Base-by-base conservation (phyloP, 1,140 invertebrate genomes). In the Diabrotica undecimpunctata region DNA sequence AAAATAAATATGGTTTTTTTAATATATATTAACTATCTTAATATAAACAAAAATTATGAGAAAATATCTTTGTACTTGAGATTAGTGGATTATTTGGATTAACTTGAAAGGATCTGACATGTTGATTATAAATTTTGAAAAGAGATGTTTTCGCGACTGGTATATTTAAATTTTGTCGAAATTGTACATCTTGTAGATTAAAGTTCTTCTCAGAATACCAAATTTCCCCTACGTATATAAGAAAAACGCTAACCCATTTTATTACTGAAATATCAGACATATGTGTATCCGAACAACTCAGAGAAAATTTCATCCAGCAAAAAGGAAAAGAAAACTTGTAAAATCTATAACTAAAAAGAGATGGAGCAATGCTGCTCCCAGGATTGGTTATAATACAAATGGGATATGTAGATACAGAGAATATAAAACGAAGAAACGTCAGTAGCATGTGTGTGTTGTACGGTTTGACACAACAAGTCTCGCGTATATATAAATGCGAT, bases 301-400 rank as follows among this genome's bases (percentile, higher is more conserved):
- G 41, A 46, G 41, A 46, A 60, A 46, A 60, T 50, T 60, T 60
- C 58, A 50, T 39, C 54, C 41, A 60, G 62, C 38, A 60, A 61
- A 61, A 25, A 13, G 50, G 38, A 65, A 61, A 53, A 37, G 59
- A 53, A 41, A 63, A 46, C 58, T 60, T 37, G 58, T 35, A 71
- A 72, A 72, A 72, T 72, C 69, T 71, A 72, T 72, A 71, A 67
- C 60, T 65, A 62, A 61, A 71, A 66, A 41, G 68, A 69, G 70
- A 66, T 56, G 63, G 70, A 69, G 46, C 61, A 64, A 61, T 66
- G 70, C 72, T 68, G 38, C 58, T 51, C 65, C 65, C 57, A 67
- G 73, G 73, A 74, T 73, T 74, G 74, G 72, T 72, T 74, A 69
- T 76, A 76, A 76, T 76, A 76, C 74, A 76, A 76, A 73, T 74